Base-by-base conservation (phyloP, 2,113 vertebrate species). In the Cervus canadensis region DNA sequence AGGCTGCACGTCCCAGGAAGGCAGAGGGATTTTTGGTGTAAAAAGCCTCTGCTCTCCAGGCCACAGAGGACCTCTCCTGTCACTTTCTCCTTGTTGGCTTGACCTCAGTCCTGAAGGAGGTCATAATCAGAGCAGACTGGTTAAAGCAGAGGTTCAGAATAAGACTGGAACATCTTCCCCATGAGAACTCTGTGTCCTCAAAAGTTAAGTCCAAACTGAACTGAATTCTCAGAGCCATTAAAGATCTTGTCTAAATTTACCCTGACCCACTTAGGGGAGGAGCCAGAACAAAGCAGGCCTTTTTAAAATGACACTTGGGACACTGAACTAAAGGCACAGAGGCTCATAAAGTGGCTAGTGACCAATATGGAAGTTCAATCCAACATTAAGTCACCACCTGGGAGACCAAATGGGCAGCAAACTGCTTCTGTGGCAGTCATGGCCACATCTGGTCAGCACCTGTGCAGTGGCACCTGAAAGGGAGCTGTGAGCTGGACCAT, bases 231-330 rank as follows among this genome's bases (percentile, higher is more conserved):
- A 83, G 96, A 97, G 87, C 78, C 96, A 91, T 89, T 97, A 97
- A 97, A 92, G 94, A 98, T 98, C 95, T 97, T 98, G 86, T 95
- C 97, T 98, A 98, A 98, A 95, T 98, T 98, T 96, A 96, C 94
- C 7, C 4, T 98, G 98, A 97, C 98, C 98, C 98, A 98, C 91
- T 98, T 97, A 96, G 40, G 62, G 92, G 96, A 96, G 95, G 81
- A 15, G 8, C 16, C 92, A 93, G 87, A 91, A 95, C 82, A 60
- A 45, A 97, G 36, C 21, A 52, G 95, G 83, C 57, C 48, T 76
- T 17, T 95, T 86, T 2, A 0, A 93, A 56, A 76, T 85, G 98
- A 95, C 89, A 91, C 94, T 79, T 57, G 50, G 97, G 91, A 92
- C 84, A 95, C 81, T 78, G 28, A 40, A 59, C n/a, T 95, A 79